Base-by-base conservation (phyloP, 2,113 vertebrate species). In the Mus spicilegus region DNA sequence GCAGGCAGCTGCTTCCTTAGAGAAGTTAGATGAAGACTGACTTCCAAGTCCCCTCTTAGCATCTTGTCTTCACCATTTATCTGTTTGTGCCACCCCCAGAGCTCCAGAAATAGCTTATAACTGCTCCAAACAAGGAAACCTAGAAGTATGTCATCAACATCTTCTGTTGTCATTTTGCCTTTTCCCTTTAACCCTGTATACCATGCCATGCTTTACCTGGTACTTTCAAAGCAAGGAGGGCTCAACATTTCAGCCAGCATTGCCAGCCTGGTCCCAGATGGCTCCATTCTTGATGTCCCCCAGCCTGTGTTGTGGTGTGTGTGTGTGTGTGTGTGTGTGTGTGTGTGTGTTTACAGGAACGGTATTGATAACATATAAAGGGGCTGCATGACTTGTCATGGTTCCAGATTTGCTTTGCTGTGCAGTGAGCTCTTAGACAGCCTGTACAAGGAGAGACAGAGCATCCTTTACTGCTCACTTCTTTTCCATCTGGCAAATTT, bases 1-100 rank as follows among this genome's bases (percentile, higher is more conserved):
- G 99, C 98, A 86, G 99, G 46, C 46, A 99, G 98, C 97, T 99
- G 99, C 96, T 99, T 99, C 97, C 99, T 99, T 36, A 98, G 81
- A 96, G 99, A 99, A 67, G 98, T 97, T 58, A 99, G 98, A 61
- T 98, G 98, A 75, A 99, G 99, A 97, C 99, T 99, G 89, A 96
- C 97, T 98, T 99, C 99, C 96, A 99, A 98, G 72, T 99, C 98
- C 22, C 97, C 98, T 42, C 96, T 96, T 90, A 98, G 92, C 26
- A 97, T 97, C 87, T 99, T 99, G 86, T 99, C 99, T 97, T 99
- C 99, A 36, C 97, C 95, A 2, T 99, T 99, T 87, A 99, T 95
- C 98, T 98, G 99, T 99, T 99, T 33, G 16, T 7, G 17, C 30
- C 14, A 26, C 39, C 10, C 36, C 36, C 7, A 39, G 36, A 51